phyloP scores from a whole-genome alignment of 2,888 invertebrate species.

The Phyllotreta striolata region DNA sequence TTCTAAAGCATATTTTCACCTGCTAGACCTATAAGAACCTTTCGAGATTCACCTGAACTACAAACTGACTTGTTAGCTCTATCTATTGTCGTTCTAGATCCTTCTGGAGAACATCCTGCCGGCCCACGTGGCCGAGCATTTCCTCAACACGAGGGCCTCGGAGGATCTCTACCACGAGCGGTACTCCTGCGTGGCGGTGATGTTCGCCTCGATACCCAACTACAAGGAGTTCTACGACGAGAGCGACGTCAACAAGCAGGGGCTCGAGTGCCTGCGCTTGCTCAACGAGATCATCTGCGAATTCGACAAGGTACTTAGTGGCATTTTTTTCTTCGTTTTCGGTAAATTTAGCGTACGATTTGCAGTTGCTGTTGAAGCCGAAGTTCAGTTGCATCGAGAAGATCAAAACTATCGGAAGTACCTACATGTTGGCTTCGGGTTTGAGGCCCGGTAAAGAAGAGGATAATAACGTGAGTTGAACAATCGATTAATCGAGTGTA shows the following conservation, averaged over 20 bases:
- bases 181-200: slow-evolving; percentile 92
- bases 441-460: slow-evolving; percentile 88
- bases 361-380: slow-evolving; percentile 86
- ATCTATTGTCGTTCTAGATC: slow-evolving; percentile 68
- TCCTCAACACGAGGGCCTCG: slow-evolving; percentile 76
- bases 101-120: slow-evolving; percentile 95
- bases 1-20: too few relatives aligned
- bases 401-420: slow-evolving; percentile 97
- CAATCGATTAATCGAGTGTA: neutral
- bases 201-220: slow-evolving; percentile 98
- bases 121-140: slow-evolving; percentile 94
- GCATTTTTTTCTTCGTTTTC: neutral
- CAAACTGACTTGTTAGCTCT: neutral
- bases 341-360: slow-evolving; percentile 40
- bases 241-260: slow-evolving; percentile 96
- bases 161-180: slow-evolving; percentile 94
- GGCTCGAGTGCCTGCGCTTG: slow-evolving; percentile 90
- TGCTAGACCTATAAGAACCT: slow-evolving; percentile 5
- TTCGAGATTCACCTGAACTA: neutral
- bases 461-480: slow-evolving; percentile 68
- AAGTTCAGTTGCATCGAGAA: slow-evolving; percentile 97
- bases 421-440: slow-evolving; percentile 98
- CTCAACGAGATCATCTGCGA: slow-evolving; percentile 98
- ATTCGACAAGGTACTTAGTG: slow-evolving; percentile 84
- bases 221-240: slow-evolving; percentile 97